A percentile compares a stretch with the other conserved stretches of the same genome.
phyloP scores from a whole-genome alignment of 2,113 vertebrate genomes.

The Cynoglossus semilaevis region DNA sequence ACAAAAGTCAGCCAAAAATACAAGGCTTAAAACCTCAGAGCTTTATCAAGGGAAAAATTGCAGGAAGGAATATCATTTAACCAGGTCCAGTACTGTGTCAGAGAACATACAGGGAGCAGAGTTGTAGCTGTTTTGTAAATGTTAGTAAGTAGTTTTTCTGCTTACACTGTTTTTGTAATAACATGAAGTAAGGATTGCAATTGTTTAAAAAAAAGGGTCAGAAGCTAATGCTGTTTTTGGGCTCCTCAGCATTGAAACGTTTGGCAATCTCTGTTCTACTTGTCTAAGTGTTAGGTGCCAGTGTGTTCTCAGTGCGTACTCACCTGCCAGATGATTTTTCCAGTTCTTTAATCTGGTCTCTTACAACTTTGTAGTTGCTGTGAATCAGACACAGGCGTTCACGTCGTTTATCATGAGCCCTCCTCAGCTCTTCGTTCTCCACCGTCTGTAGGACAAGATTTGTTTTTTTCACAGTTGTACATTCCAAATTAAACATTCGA shows the following conservation, averaged over 20 bases:
- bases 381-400: slow-evolving; percentile 86
- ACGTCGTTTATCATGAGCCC: slow-evolving; percentile 78
- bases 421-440: slow-evolving; percentile 85
- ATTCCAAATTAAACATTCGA: slow-evolving; percentile 22
- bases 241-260: too few species aligned
- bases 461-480: not conserved
- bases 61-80: slow-evolving; percentile 16
- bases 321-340: slow-evolving; percentile 80
- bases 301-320: slow-evolving; percentile 56
- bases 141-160: too few species aligned
- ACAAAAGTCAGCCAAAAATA: slow-evolving; percentile 59
- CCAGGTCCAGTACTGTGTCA: slow-evolving; percentile 54
- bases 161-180: too few species aligned
- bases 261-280: too few species aligned
- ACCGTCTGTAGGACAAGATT: slow-evolving; percentile 67
- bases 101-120: slow-evolving; percentile 49
- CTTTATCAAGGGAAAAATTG: slow-evolving; percentile 60
- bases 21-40: slow-evolving; percentile 61
- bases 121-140: too few species aligned
- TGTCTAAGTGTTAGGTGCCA: too few species aligned
- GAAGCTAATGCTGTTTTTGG: too few species aligned
- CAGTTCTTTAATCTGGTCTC: slow-evolving; percentile 84
- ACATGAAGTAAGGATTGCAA: too few species aligned
- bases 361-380: slow-evolving; percentile 84
- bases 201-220: too few species aligned